Conservation (phyloP, 2,888 invertebrate genomes). For the Cloeon dipterum region DNA sequence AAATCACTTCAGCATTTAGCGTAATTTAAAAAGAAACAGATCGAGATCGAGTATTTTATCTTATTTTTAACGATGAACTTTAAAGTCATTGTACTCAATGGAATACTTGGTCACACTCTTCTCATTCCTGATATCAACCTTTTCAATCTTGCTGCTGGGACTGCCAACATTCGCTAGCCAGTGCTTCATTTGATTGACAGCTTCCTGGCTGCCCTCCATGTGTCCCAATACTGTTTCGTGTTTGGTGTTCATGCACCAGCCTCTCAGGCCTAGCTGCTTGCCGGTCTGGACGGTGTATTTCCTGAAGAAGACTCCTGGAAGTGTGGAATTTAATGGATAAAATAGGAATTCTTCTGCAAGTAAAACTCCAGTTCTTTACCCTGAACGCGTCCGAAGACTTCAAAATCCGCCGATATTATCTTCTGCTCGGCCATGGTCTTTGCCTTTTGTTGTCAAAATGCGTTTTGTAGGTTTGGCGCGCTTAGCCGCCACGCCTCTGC, state of each 20-base stretch:
- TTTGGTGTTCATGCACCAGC: slow-evolving; percentile 51
- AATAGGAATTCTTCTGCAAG: too few species aligned
- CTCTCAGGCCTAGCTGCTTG: slow-evolving; percentile 33
- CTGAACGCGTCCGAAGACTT: slow-evolving; percentile 35
- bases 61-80: slow-evolving; percentile 1
- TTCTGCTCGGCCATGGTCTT: slow-evolving; percentile 9
- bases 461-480: too few species aligned
- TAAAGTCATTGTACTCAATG: slow-evolving; percentile 4
- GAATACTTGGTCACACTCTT: slow-evolving; percentile 25
- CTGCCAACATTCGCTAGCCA: slow-evolving; percentile 47
- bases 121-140: slow-evolving; percentile 41
- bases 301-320: slow-evolving; percentile 8
- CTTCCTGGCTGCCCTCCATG: slow-evolving; percentile 33
- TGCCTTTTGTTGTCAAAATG: too few species aligned
- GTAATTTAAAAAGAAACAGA: too few species aligned
- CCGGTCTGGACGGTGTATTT: slow-evolving; percentile 43
- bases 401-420: slow-evolving; percentile 25
- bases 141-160: slow-evolving; percentile 48
- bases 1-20: too few species aligned
- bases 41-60: too few species aligned
- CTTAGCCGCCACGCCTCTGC: too few species aligned
- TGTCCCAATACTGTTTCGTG: slow-evolving; percentile 41
- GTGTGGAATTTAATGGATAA: neutral
- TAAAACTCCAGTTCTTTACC: slow-evolving; percentile 16
- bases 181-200: slow-evolving; percentile 35